A percentile compares a stretch with the other conserved stretches of the same genome.
Evolutionary conservation across 1,140 invertebrate genomes (phyloP).

Genomic region (Pissodes strobi): DNA sequence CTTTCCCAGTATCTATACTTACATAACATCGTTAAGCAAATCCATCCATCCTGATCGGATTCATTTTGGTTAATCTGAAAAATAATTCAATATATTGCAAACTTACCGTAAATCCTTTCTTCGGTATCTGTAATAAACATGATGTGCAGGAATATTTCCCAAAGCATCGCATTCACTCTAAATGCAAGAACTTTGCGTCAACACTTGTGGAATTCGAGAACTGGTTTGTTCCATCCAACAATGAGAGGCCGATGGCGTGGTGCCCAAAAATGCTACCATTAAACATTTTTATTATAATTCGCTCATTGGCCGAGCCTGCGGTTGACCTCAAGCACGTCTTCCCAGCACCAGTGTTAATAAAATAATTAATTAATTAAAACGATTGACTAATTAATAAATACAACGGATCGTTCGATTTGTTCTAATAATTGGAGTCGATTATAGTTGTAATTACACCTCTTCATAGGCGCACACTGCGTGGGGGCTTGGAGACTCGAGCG

Average conservation of each 20-base stretch:
- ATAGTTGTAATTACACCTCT: not conserved
- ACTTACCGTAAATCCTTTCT: too few relatives aligned
- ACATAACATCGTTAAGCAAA: too few relatives aligned
- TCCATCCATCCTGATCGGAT: too few relatives aligned
- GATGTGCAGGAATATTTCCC: too few relatives aligned
- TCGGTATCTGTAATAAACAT: too few relatives aligned
- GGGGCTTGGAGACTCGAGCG: too few relatives aligned
- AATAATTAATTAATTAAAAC: conserved; percentile 9
- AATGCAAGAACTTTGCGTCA: too few relatives aligned
- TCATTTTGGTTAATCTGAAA: too few relatives aligned
- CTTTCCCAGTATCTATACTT: too few relatives aligned
- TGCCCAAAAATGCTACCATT: conserved; percentile 34
- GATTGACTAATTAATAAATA: not conserved
- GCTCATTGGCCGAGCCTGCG: conserved; percentile 12
- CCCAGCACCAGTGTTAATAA: conserved; percentile 7
- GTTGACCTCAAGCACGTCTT: conserved; percentile 25
- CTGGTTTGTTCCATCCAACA: conserved; percentile 27
- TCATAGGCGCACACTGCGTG: too few relatives aligned
- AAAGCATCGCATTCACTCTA: too few relatives aligned
- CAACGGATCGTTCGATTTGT: not conserved
- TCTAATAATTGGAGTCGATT: conserved; percentile 8
- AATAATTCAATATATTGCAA: too few relatives aligned
- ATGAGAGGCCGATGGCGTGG: conserved; percentile 21
- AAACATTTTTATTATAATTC: conserved; percentile 30
- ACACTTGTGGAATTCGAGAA: conserved; percentile 23